Base-by-base conservation (phyloP, 2,797 vertebrate genomes). In the Protosalanx chinensis region DNA sequence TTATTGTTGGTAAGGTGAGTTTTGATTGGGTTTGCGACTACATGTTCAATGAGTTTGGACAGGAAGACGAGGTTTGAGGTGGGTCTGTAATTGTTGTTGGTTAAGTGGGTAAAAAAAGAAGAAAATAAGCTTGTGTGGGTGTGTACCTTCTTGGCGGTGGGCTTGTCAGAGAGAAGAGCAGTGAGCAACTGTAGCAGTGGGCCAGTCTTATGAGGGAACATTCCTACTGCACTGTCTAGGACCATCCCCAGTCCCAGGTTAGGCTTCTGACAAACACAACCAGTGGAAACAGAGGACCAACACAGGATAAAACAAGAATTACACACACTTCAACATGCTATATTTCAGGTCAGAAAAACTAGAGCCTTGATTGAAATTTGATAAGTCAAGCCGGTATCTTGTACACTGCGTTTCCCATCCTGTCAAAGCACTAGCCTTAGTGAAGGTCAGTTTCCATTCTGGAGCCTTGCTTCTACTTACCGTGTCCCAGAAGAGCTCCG, bases 401-500 rank as follows among this genome's bases (percentile, higher is more conserved):
- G 41, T 13, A 46, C 41, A 46, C 41, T 12, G 37, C 7, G 2
- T 41, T 41, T 41, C 1, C 37, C 37, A 41, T 10, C 7, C 8
- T 7, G 10, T 41, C 6, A 41, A 41, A 41, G 37, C 37, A 1
- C 10, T 41, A 13, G 53, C 37, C 41, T 3, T 4, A 0, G 64
- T n/a, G 51, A 16, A 56, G 51, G 1, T 33, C 41, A 2, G 10
- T 46, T 3, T 46, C 37, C 41, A 6, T 53, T 4, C 23, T 58
- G 79, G 66, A n/a, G 18, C 18, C 51, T 0, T 41, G 66, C 18
- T 51, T 16, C 51, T 32, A 84, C 96, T 94, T 85, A 99, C 98
- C 33, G 95, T 95, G 88, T 97, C 97, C 98, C 98, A 99, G 81
- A 99, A 98, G 32, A 98, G 90, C 82, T 98, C 96, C 8, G 97